Evolutionary conservation across 2,797 vertebrate genomes (phyloP), one percentile per base, ranked within the genome.

Genomic region (Brachyalestes nurse): DNA sequence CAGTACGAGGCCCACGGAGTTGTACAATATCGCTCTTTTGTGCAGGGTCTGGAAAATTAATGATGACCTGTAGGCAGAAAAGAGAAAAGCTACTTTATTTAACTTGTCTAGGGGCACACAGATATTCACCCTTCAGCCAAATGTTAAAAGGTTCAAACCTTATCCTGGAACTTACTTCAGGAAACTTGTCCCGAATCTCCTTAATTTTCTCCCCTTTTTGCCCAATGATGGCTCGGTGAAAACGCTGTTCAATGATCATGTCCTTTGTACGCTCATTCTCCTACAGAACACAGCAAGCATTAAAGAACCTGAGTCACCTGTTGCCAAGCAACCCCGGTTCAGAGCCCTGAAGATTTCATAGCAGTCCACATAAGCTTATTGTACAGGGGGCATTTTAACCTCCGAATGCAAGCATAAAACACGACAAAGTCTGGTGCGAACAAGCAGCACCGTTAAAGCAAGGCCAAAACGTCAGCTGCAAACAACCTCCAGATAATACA

Each of bases 201-300:
- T 98, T 97, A 81, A 99, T 97, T 80, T 97, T 96, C 91, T 99
- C 98, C 13, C 98, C 98, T 88, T 99, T 99, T 92, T 99, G 98
- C 87, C 98, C 98, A 75, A 99, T 99, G 88, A 99, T 99, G 90
- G 98, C 98, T 93, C 98, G 93, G 87, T 99, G 98, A 92, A 99
- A 99, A 92, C 96, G 97, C 84, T 99, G 98, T 90, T 99, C 98
- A 55, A 99, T 97, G 87, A 99, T 97, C 93, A 99, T 91, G 90
- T 99, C 98, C 96, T 98, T 99, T 93, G 98, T 99, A 91, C 98
- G 98, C 94, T 99, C 98, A 10, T 99, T 99, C 93, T 99, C 97
- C 98, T 99, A 89, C 45, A 38, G 38, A 86, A 77, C 74, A 79
- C 69, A 82, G 64, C 6, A 72, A 47, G 70, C 34, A 42, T 67